Base-by-base conservation (phyloP, 2,797 vertebrate species). In the Periophthalmus magnuspinnatus region DNA sequence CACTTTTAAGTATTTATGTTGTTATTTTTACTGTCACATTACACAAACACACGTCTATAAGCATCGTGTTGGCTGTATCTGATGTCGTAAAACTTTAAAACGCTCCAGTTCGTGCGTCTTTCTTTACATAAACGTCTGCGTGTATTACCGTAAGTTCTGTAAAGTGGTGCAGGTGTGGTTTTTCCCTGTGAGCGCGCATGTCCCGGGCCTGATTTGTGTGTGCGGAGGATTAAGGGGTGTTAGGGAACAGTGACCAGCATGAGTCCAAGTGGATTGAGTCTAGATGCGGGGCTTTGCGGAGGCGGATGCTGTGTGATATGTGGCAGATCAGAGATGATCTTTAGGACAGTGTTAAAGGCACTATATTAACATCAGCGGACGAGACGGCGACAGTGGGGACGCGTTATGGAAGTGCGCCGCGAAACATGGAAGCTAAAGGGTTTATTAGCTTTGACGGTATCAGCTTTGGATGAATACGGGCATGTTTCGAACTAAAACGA, bases 161-260 rank as follows among this genome's bases (percentile, higher is more conserved):
- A 28, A 59, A 54, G 50, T 60, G 13, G 41, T 13, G 41, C 41
- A 19, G 11, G 48, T 77, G 65, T 65, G 57, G 74, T 65, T 69
- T 69, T 45, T 45, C 28, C 56, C 17, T 66, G 65, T 75, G 71
- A 65, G 77, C 63, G 17, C 68, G 74, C 47, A 45, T 69, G 69
- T 59, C 55, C 75, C 32, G 69, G 69, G 68, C 32, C 45, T 68
- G 65, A 66, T 66, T 59, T 68, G 54, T 75, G 55, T 65, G 68
- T 70, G 62, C 32, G 2, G 45, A 72, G 76, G 76, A 84, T 87
- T 83, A 83, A 75, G 71, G 64, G 65, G 79, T 77, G 74, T 86
- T 83, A 70, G 70, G 70, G 74, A 88, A 82, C 81, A 85, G 86
- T 88, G 83, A 82, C 83, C 83, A 84, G 84, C 85, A 88, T 88